Base-by-base conservation (phyloP, 2,797 vertebrate species). In the Tokudaia tokunoshimensis region DNA sequence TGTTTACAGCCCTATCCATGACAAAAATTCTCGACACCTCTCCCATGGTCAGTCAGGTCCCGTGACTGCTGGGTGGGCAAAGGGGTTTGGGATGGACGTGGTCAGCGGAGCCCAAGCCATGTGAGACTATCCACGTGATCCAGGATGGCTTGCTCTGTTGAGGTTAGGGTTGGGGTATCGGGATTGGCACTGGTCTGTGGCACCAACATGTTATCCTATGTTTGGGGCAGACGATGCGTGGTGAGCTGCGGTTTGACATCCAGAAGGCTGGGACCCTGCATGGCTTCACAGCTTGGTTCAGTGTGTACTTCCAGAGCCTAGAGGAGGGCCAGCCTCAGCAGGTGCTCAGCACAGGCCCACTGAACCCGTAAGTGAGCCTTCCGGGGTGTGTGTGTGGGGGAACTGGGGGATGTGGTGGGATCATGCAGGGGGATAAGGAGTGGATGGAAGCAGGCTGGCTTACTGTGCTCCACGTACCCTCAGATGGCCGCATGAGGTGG, bases 281-380 rank as follows among this genome's bases (percentile, higher is more conserved):
- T 24, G 99, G 99, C 19, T 99, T 99, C 96, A 98, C 99, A 0
- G 98, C 99, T 96, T 97, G 97, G 97, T 98, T 98, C 83, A 98
- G 98, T 0, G 98, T 98, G 26, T 70, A 97, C 34, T 99, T 99
- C 19, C 97, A 98, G 92, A 99, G 98, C 97, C 97, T 99, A 93
- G 98, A 98, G 83, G 97, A 97, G n/a, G 98, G 98, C 26, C 98
- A 98, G 29, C 83, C 98, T 0, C 97, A 95, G 86, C 96, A 97
- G 91, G 89, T 97, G 91, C 98, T 99, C 2, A 98, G 99, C 98
- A 99, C 99, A 0, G 99, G 99, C 55, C 99, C 99, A 0, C 96
- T 98, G 88, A 98, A 98, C 75, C 98, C 99, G 99, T 99, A 98
- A 98, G 98, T 97, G 78, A 82, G 24, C 13, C 0, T 8, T 8